These are phyloP conservation scores for Periophthalmus magnuspinnatus DNA, from an alignment of 2,797 vertebrate genomes.

Conservation along the genomic window DNA sequence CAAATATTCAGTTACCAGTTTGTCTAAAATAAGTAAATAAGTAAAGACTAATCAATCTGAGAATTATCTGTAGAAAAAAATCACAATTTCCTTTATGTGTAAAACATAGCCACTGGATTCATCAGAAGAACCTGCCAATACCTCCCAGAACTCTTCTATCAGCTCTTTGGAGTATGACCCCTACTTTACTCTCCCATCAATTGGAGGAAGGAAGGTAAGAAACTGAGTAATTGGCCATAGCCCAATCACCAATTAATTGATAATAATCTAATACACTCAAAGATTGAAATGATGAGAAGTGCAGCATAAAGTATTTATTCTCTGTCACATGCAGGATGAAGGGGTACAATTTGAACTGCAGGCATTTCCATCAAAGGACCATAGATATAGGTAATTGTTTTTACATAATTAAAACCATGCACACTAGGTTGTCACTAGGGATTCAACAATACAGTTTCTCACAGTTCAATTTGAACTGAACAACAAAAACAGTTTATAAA, in stretches of 20 bases:
- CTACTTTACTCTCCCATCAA: constrained; percentile 44
- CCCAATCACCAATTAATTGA: not conserved
- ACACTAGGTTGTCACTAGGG: not conserved
- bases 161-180: constrained; percentile 65
- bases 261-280: not conserved
- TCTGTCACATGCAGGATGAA: constrained; percentile 74
- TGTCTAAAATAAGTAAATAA: not conserved
- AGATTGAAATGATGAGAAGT: not conserved
- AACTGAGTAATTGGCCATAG: not conserved
- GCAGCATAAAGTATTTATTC: constrained; percentile 11
- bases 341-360: constrained; percentile 45
- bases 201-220: constrained; percentile 62
- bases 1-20: not conserved
- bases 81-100: constrained; percentile 56
- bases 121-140: constrained; percentile 59
- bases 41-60: not conserved
- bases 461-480: not conserved
- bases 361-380: constrained; percentile 58
- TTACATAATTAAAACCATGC: not conserved
- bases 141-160: constrained; percentile 67
- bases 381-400: constrained; percentile 62
- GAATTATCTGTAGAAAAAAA: not conserved
- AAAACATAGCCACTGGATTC: constrained; percentile 56
- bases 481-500: not conserved
- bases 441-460: not conserved